Evolutionary conservation across 2,888 invertebrate genomes (phyloP).

Genomic region (Ochlodes sylvanus): DNA sequence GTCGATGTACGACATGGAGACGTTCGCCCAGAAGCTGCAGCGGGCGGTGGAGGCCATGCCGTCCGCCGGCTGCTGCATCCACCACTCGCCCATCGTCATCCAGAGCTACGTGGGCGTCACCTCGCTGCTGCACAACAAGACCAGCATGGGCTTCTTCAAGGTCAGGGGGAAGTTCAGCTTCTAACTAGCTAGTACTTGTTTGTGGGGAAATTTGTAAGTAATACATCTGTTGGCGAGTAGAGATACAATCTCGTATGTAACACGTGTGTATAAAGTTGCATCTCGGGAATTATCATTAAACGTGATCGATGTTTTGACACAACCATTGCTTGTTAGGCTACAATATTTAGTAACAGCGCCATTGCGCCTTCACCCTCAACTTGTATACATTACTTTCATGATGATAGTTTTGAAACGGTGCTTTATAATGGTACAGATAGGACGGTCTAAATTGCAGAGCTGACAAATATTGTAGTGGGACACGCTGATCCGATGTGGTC

Average conservation of each 20-base stretch:
- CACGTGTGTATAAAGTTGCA: too few species aligned
- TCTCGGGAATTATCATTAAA: background rate
- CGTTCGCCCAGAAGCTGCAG: slow-evolving; percentile 85
- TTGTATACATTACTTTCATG: too few species aligned
- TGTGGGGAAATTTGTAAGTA: too few species aligned
- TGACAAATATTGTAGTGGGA: too few species aligned
- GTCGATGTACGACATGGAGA: slow-evolving; percentile 85
- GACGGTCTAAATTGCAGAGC: too few species aligned
- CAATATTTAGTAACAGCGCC: too few species aligned
- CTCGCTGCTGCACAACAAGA: slow-evolving; percentile 92
- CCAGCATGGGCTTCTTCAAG: slow-evolving; percentile 93
- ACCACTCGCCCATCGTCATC: slow-evolving; percentile 89
- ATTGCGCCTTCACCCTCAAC: too few species aligned
- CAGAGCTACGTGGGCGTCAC: slow-evolving; percentile 92
- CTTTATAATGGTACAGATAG: too few species aligned
- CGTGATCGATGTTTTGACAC: too few species aligned
- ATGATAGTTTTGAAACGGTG: too few species aligned
- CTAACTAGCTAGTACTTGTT: slow-evolving; percentile 71
- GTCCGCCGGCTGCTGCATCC: slow-evolving; percentile 81
- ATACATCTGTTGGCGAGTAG: background rate
- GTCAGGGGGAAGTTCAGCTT: slow-evolving; percentile 94
- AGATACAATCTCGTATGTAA: background rate
- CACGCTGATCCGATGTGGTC: too few species aligned
- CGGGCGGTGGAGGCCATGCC: slow-evolving; percentile 78
- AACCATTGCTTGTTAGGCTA: too few species aligned